phyloP scores from a whole-genome alignment of 2,888 invertebrate genomes.

The Spisula solida region DNA sequence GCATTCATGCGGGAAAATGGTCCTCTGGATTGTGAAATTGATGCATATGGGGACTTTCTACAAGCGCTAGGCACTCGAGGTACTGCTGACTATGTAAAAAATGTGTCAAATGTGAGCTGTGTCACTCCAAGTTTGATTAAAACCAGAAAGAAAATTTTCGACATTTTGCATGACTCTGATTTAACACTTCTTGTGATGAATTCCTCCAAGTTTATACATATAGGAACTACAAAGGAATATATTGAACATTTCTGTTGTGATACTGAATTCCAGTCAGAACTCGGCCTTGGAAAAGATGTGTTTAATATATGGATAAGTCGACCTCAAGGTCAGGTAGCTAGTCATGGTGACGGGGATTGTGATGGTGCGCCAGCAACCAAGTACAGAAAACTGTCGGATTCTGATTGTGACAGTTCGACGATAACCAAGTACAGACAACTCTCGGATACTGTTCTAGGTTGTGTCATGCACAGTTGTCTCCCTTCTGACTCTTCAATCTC shows the following conservation, averaged over 20 bases:
- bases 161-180: slow-evolving; percentile 81
- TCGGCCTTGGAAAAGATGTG: slow-evolving; percentile 80
- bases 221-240: slow-evolving; percentile 88
- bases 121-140: slow-evolving; percentile 78
- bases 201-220: slow-evolving; percentile 88
- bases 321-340: not conserved
- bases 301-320: slow-evolving; percentile 79
- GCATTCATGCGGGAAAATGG: slow-evolving; percentile 82
- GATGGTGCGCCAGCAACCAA: slow-evolving; percentile 38
- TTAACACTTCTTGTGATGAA: slow-evolving; percentile 86
- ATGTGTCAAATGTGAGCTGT: slow-evolving; percentile 82
- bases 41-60: slow-evolving; percentile 88
- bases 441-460: slow-evolving; percentile 73
- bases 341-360: not conserved
- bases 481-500: slow-evolving; percentile 74
- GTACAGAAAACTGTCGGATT: slow-evolving; percentile 29
- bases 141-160: slow-evolving; percentile 83
- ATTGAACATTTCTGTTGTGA: slow-evolving; percentile 84
- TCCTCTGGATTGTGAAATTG: slow-evolving; percentile 87
- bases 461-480: slow-evolving; percentile 85
- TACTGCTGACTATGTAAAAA: slow-evolving; percentile 82
- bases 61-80: slow-evolving; percentile 87
- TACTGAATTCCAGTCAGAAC: slow-evolving; percentile 74
- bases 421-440: slow-evolving; percentile 53
- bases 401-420: not conserved